Base-by-base conservation (phyloP, 2,797 vertebrate genomes). In the Rhinoraja longicauda region DNA sequence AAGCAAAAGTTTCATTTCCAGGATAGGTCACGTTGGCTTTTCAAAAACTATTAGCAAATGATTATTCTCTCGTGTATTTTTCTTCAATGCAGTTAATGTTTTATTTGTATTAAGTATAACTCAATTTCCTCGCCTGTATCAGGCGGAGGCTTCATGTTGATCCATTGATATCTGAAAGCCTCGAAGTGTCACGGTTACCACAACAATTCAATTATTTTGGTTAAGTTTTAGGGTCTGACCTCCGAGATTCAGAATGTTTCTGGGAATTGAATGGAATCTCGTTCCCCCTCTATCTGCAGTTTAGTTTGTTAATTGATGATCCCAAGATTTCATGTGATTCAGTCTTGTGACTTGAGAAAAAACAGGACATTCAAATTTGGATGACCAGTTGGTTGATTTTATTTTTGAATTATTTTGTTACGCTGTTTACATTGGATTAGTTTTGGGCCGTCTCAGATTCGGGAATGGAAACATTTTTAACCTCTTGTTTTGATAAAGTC, bases 271-370 rank as follows among this genome's bases (percentile, higher is more conserved):
- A 91, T 91, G 21, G 17, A 45, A 2, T 26, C 84, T 0, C 8
- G 32, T 13, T 45, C 45, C 45, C 45, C 45, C 45, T 45, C 45
- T 45, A 45, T 45, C 45, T 45, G 45, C 45, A 45, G 45, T 45
- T 45, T 45, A 45, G 86, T 32, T 13, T 64, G 57, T 32, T 36
- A 0, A 53, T 90, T 19, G 24, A 29, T 26, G 90, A 53, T 45
- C 67, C 84, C 36, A 53, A 53, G 39, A 24, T 9, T 91, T 73
- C 90, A 91, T 73, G 90, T 91, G 90, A 91, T 73, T 45, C 64
- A 73, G 29, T 91, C 90, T 91, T 73, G 67, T 91, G 90, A 91
- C 67, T 67, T 1, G 39, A 39, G 45, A 73, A 45, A 67, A 73
- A 24, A 21, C 36, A 29, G 73, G 36, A 91, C 88, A 32, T 91